Evolutionary conservation across 2,113 vertebrate genomes (phyloP), one percentile per base, ranked within the genome.

Genomic region (Pteruthius melanotis): DNA sequence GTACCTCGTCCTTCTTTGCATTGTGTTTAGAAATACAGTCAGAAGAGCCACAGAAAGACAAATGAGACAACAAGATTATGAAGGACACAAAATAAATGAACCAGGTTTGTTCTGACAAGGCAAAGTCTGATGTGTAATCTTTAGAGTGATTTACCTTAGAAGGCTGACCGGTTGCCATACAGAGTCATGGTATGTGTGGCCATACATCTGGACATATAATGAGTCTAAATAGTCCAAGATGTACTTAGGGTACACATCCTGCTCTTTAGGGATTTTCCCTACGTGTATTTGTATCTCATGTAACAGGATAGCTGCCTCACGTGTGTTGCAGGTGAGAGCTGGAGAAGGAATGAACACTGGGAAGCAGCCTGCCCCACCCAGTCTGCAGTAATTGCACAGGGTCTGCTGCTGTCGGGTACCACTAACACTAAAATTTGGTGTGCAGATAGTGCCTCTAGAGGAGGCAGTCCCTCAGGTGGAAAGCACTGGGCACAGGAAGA

Each of bases 201-300:
- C n/a, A 11, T 47, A 42, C 10, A 45, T 37, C 31, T 39, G 30
- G 15, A 30, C 20, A 28, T 15, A 23, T 10, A 57, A 40, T 3
- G 13, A 45, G 2, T 53, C 20, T 39, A 69, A 69, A 54, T 12
- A 61, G n/a, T 21, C 6, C 13, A 17, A 59, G 26, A 68, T 8
- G 4, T 17, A 33, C 7, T 66, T 22, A 54, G 12, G 4, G 5
- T 26, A 13, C 4, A 17, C 9, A 1, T 0, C 21, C 33, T 49
- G 17, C 21, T 47, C 12, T 13, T 6, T 8, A 39, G 26, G 23
- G 11, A 11, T 26, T 90, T 77, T 64, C 8, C 23, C 15, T 30
- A 6, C 2, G 0, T 0, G 1, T 57, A 8, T 70, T 83, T 35
- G 7, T n/a, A 53, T 6, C 17, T 11, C 6, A 2, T 33, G 5